Base-by-base conservation (phyloP, 2,888 invertebrate species). In the Hemistola chrysoprasaria region DNA sequence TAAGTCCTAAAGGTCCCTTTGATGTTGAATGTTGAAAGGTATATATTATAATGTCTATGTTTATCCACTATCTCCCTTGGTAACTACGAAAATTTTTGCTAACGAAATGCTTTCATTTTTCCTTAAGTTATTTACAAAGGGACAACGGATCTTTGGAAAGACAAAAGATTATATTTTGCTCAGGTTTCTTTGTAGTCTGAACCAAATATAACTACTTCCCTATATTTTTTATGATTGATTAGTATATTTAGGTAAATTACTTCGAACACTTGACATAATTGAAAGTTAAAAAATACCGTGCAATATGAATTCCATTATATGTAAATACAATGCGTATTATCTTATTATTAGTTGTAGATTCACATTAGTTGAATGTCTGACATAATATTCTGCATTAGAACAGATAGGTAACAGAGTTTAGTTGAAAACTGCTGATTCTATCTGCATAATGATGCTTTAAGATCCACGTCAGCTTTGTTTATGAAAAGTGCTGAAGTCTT, bases 11-110 rank as follows among this genome's bases (percentile, higher is more conserved):
- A 49, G 42, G 44, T 43, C 53, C 59, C 67, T 73, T 74, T 78
- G 69, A 71, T 65, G 64, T 53, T 53, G 52, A 46, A 40, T 53
- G n/a, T n/a, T n/a, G n/a, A n/a, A 48, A 57, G 45, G 56, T 57
- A 60, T n/a, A n/a, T n/a, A n/a, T n/a, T n/a, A n/a, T n/a, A n/a
- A n/a, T 65, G 60, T 68, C 58, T 65, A 53, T 58, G 57, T 68
- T 65, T 62, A 66, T 60, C 62, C 50, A 57, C 49, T 46, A 46
- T 55, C 32, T 46, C 44, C 47, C 42, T 53, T 26, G 26, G 30
- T 33, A 25, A 22, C 29, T 34, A 32, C 9, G 8, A 26, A 45
- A 31, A 41, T 39, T 28, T 33, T 8, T 8, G 28, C 28, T 10
- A 24, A 34, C 10, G 34, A 11, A n/a, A 22, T 11, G 20, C 10